Evolutionary conservation across 2,888 invertebrate genomes (phyloP), one percentile per base, ranked within the genome.

Genomic region (Pterostichus madidus): DNA sequence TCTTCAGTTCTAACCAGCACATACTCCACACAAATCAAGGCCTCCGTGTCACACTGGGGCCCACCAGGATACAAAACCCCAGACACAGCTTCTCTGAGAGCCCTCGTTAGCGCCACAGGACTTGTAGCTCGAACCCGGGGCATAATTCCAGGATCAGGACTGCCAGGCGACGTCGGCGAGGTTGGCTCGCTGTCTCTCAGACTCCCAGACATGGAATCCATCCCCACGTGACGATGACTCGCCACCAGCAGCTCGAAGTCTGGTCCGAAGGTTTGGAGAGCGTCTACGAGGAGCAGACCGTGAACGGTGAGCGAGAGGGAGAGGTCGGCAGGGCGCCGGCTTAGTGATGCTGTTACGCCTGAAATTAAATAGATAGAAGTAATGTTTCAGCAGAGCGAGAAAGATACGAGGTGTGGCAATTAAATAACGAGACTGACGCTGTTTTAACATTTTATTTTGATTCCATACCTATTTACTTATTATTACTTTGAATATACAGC

Each of bases 181-280:
- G 96, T 96, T 5, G 98, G 97, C 89, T 98, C 97, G 87, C 97
- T 98, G 88, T 97, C 98, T 85, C 95, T 93, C 85, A 98, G 93
- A 89, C 97, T 97, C 79, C 98, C 98, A 84, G 98, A 98, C 85
- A 96, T 93, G 84, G 96, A 97, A 91, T 98, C 98, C 96, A 98
- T 96, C 4, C 97, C 96, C 31, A 98, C 96, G 89, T 98, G 97
- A 88, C 96, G 96, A 90, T 99, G 98, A 89, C 98, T 98, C 35
- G 98, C 98, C 13, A 98, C 94, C 7, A 99, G 92, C 76, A 99
- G 91, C 89, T 98, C 98, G 91, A 98, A 99, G 91, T 99, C 98
- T 0, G 96, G 95, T 0, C 99, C 98, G 90, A 96, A 97, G 13
- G 97, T 97, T 91, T 99, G 98, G 89, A 98, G 92, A 73, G 98